These are phyloP conservation scores for Bombus superbus DNA, from an alignment of 1,140 invertebrate genomes.

Conservation along the genomic window DNA sequence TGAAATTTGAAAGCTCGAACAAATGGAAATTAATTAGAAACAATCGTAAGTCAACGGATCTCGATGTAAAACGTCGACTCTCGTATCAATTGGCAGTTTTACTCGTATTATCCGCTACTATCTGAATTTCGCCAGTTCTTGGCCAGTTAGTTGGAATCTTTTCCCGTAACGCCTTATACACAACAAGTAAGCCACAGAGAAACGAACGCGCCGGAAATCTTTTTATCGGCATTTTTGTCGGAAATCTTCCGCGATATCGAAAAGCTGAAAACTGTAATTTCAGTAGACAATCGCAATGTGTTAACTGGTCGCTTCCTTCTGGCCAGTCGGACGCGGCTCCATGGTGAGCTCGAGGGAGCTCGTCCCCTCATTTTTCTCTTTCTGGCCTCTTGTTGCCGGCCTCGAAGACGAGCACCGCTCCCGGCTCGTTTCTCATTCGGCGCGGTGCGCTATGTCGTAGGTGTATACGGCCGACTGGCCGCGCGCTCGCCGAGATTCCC, in stretches of 20 bases:
- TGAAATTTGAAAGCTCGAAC: background rate
- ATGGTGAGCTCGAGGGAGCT: background rate
- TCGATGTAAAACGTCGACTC: too few species aligned
- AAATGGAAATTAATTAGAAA: background rate
- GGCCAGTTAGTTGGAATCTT: too few species aligned
- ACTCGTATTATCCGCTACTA: too few species aligned
- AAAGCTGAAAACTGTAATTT: background rate
- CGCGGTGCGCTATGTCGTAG: constrained; percentile 58
- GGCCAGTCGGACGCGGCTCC: background rate
- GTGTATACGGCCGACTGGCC: constrained; percentile 66
- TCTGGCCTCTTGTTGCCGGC: constrained; percentile 27
- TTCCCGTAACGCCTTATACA: too few species aligned
- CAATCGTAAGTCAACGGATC: too few species aligned
- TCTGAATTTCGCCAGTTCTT: too few species aligned
- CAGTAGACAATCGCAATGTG: background rate
- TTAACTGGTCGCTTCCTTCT: constrained; percentile 37
- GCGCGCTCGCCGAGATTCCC: constrained; percentile 76
- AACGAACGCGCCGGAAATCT: too few species aligned
- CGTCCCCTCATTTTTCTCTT: constrained; percentile 44
- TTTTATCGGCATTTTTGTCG: background rate
- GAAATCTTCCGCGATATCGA: background rate
- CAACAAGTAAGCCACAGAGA: fast-evolving
- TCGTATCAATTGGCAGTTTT: too few species aligned
- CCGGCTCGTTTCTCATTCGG: constrained; percentile 65
- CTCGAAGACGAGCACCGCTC: constrained; percentile 62